Base-by-base conservation (phyloP, 2,888 invertebrate genomes). In the Aspidapion aeneum region DNA sequence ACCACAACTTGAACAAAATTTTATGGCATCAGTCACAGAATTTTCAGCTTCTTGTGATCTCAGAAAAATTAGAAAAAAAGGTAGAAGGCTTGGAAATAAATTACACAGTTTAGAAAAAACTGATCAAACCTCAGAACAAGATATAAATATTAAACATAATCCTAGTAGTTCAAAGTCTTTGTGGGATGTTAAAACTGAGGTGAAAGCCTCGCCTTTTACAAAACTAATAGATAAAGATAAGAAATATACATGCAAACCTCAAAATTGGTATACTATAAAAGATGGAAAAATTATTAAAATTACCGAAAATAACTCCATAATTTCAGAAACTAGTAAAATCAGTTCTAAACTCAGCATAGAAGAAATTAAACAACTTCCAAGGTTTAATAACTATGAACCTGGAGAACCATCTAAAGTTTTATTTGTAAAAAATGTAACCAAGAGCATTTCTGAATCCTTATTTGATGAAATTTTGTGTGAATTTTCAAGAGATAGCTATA, bases 351-450 rank as follows among this genome's bases (percentile, higher is more conserved):
- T 85, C 79, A 74, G 75, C 52, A 62, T 84, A 20, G 83, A 84
- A 71, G 82, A 85, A 70, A 85, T 86, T 21, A 82, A 75, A 74
- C 81, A 80, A 66, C 80, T 85, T 68, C 82, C 84, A 1, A 78
- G 82, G 68, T 86, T 85, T 70, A 78, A 80, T 69, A 81, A 84
- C 68, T 86, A 85, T 74, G 76, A 81, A 48, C 79, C 81, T 60
- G 86, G 85, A 18, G 72, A 74, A 67, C 84, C 84, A 59, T 82
- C 84, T 1, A 84, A 83, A 77, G 79, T 81, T 7, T 74, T 86
- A 9, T 86, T 82, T 72, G 69, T 86, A 18, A 86, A 86, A 77
- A 86, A 86, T 74, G 81, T 86, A 65, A 78, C 82, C 0, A 79
- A 82, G 9, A 72, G 75, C 57, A 80, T 84, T 2, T 79, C 74